phyloP scores from a whole-genome alignment of 1,140 invertebrate genomes.

The Hydropsyche tenuis region DNA sequence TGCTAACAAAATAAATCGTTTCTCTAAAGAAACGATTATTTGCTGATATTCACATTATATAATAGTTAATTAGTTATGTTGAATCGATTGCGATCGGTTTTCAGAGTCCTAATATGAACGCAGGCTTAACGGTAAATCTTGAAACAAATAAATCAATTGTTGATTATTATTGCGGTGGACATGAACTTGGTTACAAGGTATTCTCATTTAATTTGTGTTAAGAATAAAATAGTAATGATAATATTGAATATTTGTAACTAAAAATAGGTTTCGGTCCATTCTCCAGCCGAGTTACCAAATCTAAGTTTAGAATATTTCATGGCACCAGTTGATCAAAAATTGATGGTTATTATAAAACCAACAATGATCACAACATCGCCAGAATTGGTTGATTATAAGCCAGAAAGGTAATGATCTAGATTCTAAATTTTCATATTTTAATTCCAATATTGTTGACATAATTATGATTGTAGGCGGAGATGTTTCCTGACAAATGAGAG shows the following conservation, averaged over 20 bases:
- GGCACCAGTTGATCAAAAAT: constrained; percentile 65
- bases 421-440: neutral
- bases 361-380: constrained; percentile 69
- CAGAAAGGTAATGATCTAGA: constrained; percentile 55
- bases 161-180: neutral
- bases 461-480: constrained; percentile 59
- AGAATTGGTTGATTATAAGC: constrained; percentile 61
- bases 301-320: constrained; percentile 66
- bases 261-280: constrained; percentile 65
- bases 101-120: neutral
- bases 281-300: constrained; percentile 66
- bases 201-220: neutral
- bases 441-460: neutral
- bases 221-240: neutral
- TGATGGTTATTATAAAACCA: constrained; percentile 66
- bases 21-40: too few relatives aligned
- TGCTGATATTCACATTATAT: too few relatives aligned
- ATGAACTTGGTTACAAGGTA: neutral
- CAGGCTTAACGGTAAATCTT: constrained; percentile 37
- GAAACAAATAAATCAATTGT: neutral
- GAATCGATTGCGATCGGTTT: neutral
- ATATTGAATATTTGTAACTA: neutral
- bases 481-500: constrained; percentile 59
- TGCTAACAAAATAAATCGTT: too few relatives aligned
- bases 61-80: too few relatives aligned